These are phyloP conservation scores for Pteruthius melanotis DNA, from an alignment of 2,113 vertebrate species.

Conservation along the genomic window DNA sequence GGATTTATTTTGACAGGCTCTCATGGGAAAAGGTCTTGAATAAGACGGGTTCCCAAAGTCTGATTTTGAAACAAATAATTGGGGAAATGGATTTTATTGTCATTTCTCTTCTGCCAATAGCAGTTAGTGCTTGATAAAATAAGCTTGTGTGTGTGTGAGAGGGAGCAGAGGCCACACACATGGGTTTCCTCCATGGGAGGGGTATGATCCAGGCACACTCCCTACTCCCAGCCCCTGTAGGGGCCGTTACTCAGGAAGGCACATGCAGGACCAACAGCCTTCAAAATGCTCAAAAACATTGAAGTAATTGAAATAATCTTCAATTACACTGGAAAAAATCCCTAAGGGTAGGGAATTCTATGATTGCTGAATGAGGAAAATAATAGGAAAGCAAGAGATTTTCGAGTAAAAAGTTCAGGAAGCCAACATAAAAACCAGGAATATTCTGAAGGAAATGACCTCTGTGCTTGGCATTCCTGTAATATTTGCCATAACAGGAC, in stretches of 20 bases:
- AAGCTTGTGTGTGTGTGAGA: background rate
- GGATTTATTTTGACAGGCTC: background rate
- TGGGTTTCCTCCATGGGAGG: background rate
- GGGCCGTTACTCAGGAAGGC: background rate
- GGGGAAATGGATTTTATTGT: background rate
- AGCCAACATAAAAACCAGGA: background rate
- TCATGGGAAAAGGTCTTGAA: background rate
- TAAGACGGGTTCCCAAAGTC: background rate
- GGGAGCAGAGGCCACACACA: background rate
- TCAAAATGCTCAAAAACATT: background rate
- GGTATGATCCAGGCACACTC: background rate
- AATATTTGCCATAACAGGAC: background rate
- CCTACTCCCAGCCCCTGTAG: background rate
- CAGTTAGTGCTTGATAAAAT: background rate
- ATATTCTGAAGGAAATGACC: background rate
- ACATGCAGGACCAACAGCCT: background rate
- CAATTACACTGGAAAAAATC: background rate
- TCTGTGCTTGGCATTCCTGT: background rate
- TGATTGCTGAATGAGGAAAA: background rate
- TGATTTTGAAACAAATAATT: background rate
- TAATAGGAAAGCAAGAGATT: rapidly evolving
- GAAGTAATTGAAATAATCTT: background rate
- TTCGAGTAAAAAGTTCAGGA: background rate
- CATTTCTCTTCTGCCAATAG: background rate
- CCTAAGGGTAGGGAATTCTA: background rate